These are phyloP conservation scores for Germaria angustata DNA, from an alignment of 2,888 invertebrate genomes.

Conservation along the genomic window DNA sequence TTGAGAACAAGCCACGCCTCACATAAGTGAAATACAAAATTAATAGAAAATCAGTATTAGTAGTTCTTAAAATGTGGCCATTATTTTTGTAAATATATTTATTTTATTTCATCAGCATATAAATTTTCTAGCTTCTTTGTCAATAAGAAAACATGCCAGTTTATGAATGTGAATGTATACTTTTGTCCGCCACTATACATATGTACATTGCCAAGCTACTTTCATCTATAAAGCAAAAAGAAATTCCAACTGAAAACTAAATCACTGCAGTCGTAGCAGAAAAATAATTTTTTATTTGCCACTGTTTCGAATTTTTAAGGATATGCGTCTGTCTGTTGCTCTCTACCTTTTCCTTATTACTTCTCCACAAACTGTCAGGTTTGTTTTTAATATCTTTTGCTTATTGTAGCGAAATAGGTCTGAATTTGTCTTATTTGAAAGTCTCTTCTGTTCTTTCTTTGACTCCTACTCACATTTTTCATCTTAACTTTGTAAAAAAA, in stretches of 20 bases:
- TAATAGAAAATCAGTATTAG: too few relatives aligned
- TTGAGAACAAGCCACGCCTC: too few relatives aligned
- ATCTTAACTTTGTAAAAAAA: background rate
- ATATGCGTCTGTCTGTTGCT: background rate
- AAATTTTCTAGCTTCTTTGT: too few relatives aligned
- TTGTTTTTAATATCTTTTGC: background rate
- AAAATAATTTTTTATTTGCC: conserved; percentile 5
- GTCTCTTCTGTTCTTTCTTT: background rate
- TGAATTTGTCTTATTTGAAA: background rate
- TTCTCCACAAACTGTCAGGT: background rate
- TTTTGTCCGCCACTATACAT: too few relatives aligned
- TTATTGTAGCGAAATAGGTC: background rate
- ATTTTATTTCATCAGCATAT: too few relatives aligned
- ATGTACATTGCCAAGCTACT: background rate
- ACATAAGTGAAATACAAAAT: too few relatives aligned
- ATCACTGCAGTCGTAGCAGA: conserved; percentile 22
- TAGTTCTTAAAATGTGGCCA: too few relatives aligned
- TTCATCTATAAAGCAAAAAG: background rate
- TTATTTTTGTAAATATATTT: too few relatives aligned
- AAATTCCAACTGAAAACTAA: conserved; percentile 5
- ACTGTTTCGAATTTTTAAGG: background rate
- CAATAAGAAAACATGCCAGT: too few relatives aligned
- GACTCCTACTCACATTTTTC: background rate
- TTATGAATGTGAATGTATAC: too few relatives aligned
- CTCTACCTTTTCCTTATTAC: background rate